Evolutionary conservation across 2,888 invertebrate genomes (phyloP).

Genomic region (Diarsia mendica): DNA sequence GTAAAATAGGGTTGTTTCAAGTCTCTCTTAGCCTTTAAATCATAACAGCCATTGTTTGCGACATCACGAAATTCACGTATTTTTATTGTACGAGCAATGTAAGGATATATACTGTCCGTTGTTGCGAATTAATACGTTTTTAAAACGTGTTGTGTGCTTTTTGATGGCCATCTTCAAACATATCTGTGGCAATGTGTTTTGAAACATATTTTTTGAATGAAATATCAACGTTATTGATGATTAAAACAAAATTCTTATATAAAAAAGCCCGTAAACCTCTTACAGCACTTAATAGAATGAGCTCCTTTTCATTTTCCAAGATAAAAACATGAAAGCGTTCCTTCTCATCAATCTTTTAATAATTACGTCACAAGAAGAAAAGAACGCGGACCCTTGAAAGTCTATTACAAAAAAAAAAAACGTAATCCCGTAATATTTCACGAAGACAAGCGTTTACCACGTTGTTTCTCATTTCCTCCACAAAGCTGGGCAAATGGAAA

Average conservation of each 20-base stretch:
- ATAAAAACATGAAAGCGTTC: conserved; percentile 29
- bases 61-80: conserved; percentile 3
- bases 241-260: not conserved
- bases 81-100: not conserved
- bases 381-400: conserved; percentile 6
- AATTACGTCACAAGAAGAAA: conserved; percentile 21
- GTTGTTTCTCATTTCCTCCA: conserved; percentile 39
- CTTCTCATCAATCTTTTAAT: conserved; percentile 44
- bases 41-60: not conserved
- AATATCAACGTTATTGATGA: not conserved
- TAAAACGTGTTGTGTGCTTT: not conserved
- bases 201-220: not conserved
- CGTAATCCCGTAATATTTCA: conserved; percentile 43
- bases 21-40: not conserved
- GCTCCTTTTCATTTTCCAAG: conserved; percentile 14
- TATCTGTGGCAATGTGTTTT: no score
- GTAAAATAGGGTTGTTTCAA: not conserved
- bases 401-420: conserved; percentile 53
- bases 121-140: conserved; percentile 11
- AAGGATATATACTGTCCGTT: no score
- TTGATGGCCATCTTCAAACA: not conserved
- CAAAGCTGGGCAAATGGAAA: conserved; percentile 36
- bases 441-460: conserved; percentile 31
- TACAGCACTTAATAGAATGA: conserved; percentile 22
- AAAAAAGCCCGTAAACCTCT: conserved; percentile 3